phyloP scores from a whole-genome alignment of 2,888 invertebrate genomes.

The Operophtera brumata region DNA sequence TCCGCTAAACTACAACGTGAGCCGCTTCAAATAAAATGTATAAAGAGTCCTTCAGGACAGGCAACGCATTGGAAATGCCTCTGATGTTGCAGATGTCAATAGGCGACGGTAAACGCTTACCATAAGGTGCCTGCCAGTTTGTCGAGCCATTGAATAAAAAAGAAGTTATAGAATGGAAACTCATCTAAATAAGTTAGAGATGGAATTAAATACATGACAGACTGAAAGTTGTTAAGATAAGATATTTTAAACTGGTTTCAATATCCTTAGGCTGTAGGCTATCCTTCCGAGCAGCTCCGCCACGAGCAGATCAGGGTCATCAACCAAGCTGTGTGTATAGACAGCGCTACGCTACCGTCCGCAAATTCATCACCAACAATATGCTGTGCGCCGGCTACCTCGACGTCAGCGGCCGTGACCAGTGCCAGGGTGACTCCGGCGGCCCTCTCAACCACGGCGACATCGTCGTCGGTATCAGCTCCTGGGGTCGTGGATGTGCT shows the following conservation, averaged over 20 bases:
- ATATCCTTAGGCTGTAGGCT: neutral
- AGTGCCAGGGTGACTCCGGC: slow-evolving; percentile 43
- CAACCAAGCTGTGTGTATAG: slow-evolving; percentile 43
- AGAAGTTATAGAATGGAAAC: too few species aligned
- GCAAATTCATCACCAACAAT: slow-evolving; percentile 41
- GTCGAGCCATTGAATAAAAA: too few species aligned
- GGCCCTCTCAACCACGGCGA: slow-evolving; percentile 40
- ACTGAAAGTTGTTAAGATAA: too few species aligned
- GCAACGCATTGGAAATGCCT: too few species aligned
- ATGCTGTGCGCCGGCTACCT: slow-evolving; percentile 58
- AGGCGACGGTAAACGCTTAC: too few species aligned
- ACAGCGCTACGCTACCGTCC: slow-evolving; percentile 32
- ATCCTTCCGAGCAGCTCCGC: slow-evolving; percentile 38
- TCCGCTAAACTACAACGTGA: too few species aligned
- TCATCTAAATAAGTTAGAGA: too few species aligned
- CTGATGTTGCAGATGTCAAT: too few species aligned
- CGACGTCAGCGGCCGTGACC: slow-evolving; percentile 48
- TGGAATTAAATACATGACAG: too few species aligned
- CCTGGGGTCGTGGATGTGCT: slow-evolving; percentile 47
- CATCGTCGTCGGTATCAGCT: slow-evolving; percentile 47
- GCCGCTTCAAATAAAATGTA: too few species aligned
- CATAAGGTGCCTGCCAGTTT: too few species aligned
- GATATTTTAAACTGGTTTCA: neutral
- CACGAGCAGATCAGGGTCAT: slow-evolving; percentile 46
- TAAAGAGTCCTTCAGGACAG: too few species aligned